Evolutionary conservation across 2,888 invertebrate species (phyloP), one percentile per base, ranked within the genome.

Genomic region (Drosophila hamatofila): DNA sequence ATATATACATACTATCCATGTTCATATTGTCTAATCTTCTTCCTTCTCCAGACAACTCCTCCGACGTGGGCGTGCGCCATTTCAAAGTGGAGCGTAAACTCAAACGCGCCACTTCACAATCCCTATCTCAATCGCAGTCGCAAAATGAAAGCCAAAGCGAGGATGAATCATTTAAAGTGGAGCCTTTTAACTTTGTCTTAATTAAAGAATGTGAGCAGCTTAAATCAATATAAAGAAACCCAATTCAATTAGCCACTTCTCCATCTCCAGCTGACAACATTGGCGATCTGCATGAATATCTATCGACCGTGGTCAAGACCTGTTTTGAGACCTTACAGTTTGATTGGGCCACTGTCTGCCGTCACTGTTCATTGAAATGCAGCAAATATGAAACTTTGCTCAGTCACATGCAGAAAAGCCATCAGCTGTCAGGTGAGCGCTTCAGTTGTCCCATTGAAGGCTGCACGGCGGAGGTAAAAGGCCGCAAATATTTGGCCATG

Each of bases 361-460:
- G 79, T 23, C 85, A 83, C 33, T 91, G 91, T 48, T 69, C 67
- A 0, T 21, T 68, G 5, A 75, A 78, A 54, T 89, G 66, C 21
- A n/a, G 44, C 9, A 83, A 63, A 3, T 90, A 78, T 35, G 82
- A 90, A 57, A 61, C 41, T 1, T 39, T 91, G 14, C 16, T 90
- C 11, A 41, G 16, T 7, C 91, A 91, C 72, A 83, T 68, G 70
- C 56, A 33, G 3, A 61, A 71, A 18, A 23, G 33, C 0, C 88
- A 91, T 56, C 61, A 71, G 30, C 25, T 71, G 23, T 30, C 76
- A 2, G 57, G 59, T 0, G 57, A 75, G 21, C 49, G n/a, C 12
- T 91, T 65, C 68, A 66, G 76, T 6, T 93, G 92, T 37, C 79
- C 90, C 14, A 72, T 90, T 14, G 78, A 85, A 2, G 78, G 80